These are phyloP conservation scores for Polypterus bichir DNA, from an alignment of 2,113 vertebrate species.

Conservation along the genomic window DNA sequence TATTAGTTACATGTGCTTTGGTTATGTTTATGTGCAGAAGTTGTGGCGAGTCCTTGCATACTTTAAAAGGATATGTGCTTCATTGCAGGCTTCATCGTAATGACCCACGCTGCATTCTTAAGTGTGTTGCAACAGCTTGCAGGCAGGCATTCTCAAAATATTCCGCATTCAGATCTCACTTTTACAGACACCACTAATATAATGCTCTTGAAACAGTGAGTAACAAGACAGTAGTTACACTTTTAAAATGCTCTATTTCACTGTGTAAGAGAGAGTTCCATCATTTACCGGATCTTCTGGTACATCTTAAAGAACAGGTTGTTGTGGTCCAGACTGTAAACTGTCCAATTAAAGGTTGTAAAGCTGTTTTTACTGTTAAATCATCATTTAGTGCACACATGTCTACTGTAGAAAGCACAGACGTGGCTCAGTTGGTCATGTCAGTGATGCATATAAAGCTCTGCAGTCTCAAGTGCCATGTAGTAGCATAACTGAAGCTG, in stretches of 20 bases:
- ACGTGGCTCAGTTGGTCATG: slow-evolving; percentile 15
- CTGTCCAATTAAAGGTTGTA: slow-evolving; percentile 27
- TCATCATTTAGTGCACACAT: slow-evolving; percentile 31
- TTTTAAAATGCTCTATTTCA: slow-evolving; percentile 24
- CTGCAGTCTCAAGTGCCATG: no score
- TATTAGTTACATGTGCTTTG: no score
- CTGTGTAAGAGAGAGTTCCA: slow-evolving; percentile 24
- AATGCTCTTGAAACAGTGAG: slow-evolving; percentile 1
- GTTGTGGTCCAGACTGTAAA: slow-evolving; percentile 19
- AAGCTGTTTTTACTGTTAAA: slow-evolving; percentile 18
- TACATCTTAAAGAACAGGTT: slow-evolving; percentile 3
- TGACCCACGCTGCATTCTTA: slow-evolving; percentile 22
- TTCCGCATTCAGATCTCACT: slow-evolving; percentile 16
- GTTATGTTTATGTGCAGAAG: no score
- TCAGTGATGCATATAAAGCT: no score
- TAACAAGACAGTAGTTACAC: slow-evolving; percentile 7
- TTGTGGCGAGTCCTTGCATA: no score
- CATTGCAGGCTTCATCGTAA: slow-evolving; percentile 26
- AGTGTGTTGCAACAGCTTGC: slow-evolving; percentile 15
- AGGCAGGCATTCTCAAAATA: slow-evolving; percentile 18
- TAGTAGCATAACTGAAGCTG: no score
- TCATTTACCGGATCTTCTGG: slow-evolving; percentile 21
- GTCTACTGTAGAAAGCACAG: slow-evolving; percentile 32
- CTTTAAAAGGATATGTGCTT: slow-evolving; percentile 5
- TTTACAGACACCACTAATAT: slow-evolving; percentile 12